phyloP scores from a whole-genome alignment of 2,113 vertebrate genomes.

The Numida meleagris region DNA sequence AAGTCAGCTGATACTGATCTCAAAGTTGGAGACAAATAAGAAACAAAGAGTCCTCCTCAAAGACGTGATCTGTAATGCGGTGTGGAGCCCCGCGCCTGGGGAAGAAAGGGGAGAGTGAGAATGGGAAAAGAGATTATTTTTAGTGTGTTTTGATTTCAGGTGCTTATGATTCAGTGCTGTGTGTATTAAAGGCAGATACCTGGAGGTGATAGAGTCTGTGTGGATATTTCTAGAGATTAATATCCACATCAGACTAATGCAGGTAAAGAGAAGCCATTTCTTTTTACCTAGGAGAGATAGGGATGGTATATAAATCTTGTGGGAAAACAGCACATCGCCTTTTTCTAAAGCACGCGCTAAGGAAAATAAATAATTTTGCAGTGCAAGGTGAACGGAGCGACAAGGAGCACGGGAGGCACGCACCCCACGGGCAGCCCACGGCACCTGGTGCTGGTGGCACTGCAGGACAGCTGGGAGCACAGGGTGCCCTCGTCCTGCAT shows the following conservation, averaged over 20 bases:
- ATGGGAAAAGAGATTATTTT: neutral
- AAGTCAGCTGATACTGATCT: conserved; percentile 20
- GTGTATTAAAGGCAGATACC: neutral
- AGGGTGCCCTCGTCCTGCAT: too few species aligned
- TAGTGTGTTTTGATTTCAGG: neutral
- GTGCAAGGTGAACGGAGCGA: neutral
- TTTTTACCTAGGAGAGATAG: neutral
- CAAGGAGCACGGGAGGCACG: neutral
- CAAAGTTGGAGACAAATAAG: conserved; percentile 5
- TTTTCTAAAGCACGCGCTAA: neutral
- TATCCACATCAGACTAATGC: neutral
- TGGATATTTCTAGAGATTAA: conserved; percentile 24
- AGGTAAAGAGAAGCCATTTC: neutral
- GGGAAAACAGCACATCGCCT: neutral
- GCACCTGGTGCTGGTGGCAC: too few species aligned
- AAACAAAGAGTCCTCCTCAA: conserved; percentile 46
- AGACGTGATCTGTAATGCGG: neutral
- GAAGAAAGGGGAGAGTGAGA: neutral
- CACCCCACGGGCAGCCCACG: neutral
- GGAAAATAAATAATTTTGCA: neutral
- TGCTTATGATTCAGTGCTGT: neutral
- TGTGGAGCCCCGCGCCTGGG: neutral
- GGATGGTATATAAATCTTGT: neutral
- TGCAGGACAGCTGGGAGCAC: too few species aligned
- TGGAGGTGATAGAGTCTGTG: neutral